Conservation (phyloP, 1,140 invertebrate genomes). For the Condylostylus longicornis region DNA sequence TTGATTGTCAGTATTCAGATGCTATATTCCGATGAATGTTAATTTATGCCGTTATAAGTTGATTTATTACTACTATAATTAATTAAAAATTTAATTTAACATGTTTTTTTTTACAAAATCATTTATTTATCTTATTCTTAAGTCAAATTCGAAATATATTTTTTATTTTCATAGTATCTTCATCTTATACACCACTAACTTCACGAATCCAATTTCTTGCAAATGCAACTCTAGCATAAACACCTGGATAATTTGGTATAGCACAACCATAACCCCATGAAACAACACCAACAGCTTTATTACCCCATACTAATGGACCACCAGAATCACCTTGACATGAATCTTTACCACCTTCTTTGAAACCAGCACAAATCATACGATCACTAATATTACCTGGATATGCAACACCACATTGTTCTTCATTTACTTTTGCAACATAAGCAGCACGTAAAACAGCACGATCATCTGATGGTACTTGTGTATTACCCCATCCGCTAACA, state of each 20-base stretch:
- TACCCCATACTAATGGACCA: constrained; percentile 28
- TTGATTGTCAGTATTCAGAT: too few relatives aligned
- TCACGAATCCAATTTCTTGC: constrained; percentile 32
- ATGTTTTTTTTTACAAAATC: too few relatives aligned
- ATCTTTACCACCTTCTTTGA: constrained; percentile 46
- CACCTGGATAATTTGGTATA: constrained; percentile 34
- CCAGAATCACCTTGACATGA: constrained; percentile 48
- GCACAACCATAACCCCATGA: constrained; percentile 45
- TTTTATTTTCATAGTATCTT: too few relatives aligned
- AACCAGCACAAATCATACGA: constrained; percentile 55
- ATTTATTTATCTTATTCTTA: too few relatives aligned
- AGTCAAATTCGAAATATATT: too few relatives aligned
- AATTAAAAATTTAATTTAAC: too few relatives aligned
- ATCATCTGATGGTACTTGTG: constrained; percentile 13
- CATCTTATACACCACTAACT: constrained; percentile 12
- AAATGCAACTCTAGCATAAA: constrained; percentile 37
- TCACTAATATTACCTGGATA: constrained; percentile 35
- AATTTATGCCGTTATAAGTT: too few relatives aligned
- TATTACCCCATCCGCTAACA: constrained; percentile 35
- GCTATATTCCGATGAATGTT: too few relatives aligned
- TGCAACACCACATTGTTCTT: constrained; percentile 20
- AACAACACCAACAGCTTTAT: constrained; percentile 37
- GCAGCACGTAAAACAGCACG: constrained; percentile 28
- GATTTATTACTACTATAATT: too few relatives aligned
- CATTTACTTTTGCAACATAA: constrained; percentile 29